phyloP scores from a whole-genome alignment of 2,888 invertebrate species.

The Drosophila kambysellisi region DNA sequence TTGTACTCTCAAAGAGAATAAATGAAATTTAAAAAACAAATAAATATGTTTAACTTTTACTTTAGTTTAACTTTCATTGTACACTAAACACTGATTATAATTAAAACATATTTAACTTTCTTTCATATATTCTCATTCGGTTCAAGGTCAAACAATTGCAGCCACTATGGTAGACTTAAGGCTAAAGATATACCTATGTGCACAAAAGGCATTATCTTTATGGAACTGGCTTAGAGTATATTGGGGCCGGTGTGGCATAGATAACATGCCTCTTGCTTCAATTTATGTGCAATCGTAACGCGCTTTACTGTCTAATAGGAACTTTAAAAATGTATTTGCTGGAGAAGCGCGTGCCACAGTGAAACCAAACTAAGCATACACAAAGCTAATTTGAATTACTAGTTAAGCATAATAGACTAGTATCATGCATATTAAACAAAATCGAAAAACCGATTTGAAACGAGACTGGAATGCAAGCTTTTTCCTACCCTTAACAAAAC shows the following conservation, averaged over 20 bases:
- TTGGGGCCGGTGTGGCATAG: slow-evolving; percentile 23
- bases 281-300: slow-evolving; percentile 11
- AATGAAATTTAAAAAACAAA: too few species aligned
- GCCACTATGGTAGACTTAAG: neutral
- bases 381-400: too few species aligned
- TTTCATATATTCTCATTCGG: neutral
- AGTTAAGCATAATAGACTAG: neutral
- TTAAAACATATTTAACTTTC: neutral
- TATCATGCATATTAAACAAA: neutral
- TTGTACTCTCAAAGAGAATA: neutral
- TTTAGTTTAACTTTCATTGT: neutral
- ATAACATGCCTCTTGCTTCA: slow-evolving; percentile 3
- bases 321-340: slow-evolving; percentile 52
- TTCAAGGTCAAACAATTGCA: slow-evolving; percentile 6
- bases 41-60: neutral
- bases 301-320: slow-evolving; percentile 14
- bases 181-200: neutral
- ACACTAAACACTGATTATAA: neutral
- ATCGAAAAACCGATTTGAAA: neutral
- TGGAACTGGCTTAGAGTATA: slow-evolving; percentile 24
- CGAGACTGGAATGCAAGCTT: neutral
- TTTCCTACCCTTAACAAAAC: neutral
- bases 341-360: slow-evolving; percentile 55
- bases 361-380: neutral
- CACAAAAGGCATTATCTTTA: slow-evolving; percentile 18